phyloP scores from a whole-genome alignment of 2,113 vertebrate genomes.

The Petaurus breviceps region DNA sequence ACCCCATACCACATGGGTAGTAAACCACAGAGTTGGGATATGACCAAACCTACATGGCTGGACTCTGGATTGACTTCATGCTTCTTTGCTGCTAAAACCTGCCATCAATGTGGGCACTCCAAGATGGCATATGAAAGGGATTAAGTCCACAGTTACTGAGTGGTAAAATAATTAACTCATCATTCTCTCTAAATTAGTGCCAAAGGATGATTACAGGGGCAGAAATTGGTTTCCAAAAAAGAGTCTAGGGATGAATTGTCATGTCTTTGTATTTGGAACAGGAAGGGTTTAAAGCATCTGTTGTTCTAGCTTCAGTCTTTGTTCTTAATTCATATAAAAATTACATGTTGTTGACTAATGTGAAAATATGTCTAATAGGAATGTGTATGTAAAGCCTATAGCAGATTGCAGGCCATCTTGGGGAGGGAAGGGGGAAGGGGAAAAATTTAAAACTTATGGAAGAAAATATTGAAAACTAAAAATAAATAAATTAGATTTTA shows the following conservation, averaged over 20 bases:
- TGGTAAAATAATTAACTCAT: not conserved
- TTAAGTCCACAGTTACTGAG: not conserved
- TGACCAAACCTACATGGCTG: not conserved
- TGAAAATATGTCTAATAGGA: too few species aligned
- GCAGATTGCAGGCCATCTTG: too few species aligned
- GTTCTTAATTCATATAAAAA: not conserved
- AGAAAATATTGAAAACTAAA: too few species aligned
- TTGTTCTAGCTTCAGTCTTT: not conserved
- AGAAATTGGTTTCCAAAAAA: not conserved
- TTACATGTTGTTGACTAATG: not conserved
- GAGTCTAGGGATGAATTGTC: not conserved
- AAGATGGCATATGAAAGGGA: not conserved
- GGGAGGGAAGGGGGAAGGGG: too few species aligned
- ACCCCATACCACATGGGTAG: not conserved
- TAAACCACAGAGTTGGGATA: not conserved
- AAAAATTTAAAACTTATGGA: too few species aligned
- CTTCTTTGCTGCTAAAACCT: not conserved
- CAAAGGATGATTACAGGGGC: not conserved
- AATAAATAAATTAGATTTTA: not conserved
- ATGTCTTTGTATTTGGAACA: not conserved
- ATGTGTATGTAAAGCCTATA: too few species aligned
- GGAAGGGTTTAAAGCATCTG: not conserved
- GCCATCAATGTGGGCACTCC: not conserved
- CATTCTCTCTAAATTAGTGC: not conserved
- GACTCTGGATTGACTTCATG: not conserved